Conservation (phyloP, 2,797 vertebrate species). For the Galagoides demidoff region DNA sequence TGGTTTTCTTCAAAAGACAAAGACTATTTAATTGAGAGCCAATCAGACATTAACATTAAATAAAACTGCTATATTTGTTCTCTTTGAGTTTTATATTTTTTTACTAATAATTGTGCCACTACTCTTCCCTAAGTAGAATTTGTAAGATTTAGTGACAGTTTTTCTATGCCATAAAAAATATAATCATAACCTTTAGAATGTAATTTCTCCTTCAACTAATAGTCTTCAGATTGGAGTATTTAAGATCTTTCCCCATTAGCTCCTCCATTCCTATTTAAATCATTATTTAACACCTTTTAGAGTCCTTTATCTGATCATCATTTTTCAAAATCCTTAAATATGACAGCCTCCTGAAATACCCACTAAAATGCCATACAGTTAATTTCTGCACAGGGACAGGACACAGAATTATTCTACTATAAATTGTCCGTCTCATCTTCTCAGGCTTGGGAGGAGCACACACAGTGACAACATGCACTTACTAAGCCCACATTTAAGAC, state of each 20-base stretch:
- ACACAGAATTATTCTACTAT: conserved; percentile 27
- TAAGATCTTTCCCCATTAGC: conserved; percentile 10
- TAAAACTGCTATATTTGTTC: conserved; percentile 22
- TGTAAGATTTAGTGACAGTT: conserved; percentile 51
- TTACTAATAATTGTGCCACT: conserved; percentile 1
- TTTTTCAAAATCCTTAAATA: conserved; percentile 64
- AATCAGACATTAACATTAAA: neutral
- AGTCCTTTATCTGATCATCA: conserved; percentile 57
- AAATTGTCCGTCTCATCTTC: conserved; percentile 34
- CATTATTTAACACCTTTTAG: conserved; percentile 65
- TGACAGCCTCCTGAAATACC: conserved; percentile 58
- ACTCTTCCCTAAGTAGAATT: conserved; percentile 6
- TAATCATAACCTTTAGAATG: conserved; percentile 67
- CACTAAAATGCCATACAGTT: conserved; percentile 61
- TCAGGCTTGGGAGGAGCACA: neutral
- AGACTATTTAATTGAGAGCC: neutral
- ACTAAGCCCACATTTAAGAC: conserved; percentile 1
- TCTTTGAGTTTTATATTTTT: neutral
- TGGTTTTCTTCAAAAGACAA: conserved; percentile 16
- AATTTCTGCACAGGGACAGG: conserved; percentile 58
- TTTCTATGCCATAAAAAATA: conserved; percentile 65
- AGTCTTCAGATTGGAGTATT: conserved; percentile 37
- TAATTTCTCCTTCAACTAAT: conserved; percentile 72
- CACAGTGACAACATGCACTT: neutral
- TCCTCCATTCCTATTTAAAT: conserved; percentile 55